Evolutionary conservation across 2,888 invertebrate species (phyloP).

Genomic region (Ophonus ardosiacus): DNA sequence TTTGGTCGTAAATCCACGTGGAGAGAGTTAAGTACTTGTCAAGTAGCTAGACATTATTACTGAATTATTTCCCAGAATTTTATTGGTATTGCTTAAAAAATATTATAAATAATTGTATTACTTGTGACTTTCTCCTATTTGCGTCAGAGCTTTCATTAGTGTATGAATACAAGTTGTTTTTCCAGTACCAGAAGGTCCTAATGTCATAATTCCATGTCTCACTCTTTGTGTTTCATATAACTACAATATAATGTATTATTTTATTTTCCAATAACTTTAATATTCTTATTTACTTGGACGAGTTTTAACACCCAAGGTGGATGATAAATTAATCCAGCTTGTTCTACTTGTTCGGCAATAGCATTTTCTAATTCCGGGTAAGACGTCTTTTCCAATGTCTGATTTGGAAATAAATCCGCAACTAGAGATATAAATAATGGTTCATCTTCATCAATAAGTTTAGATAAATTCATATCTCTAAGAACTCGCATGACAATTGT

Average conservation of each 20-base stretch:
- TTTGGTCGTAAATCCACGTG: too few species aligned
- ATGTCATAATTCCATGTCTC: slow-evolving; percentile 96
- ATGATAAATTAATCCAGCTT: slow-evolving; percentile 90
- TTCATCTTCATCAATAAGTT: slow-evolving; percentile 97
- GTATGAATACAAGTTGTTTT: slow-evolving; percentile 95
- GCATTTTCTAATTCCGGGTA: slow-evolving; percentile 94
- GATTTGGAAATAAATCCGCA: slow-evolving; percentile 96
- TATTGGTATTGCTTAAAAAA: neutral
- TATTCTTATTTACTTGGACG: slow-evolving; percentile 82
- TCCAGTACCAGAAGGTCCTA: slow-evolving; percentile 96
- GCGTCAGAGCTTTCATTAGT: slow-evolving; percentile 93
- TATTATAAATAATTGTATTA: slow-evolving; percentile 72
- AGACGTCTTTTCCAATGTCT: slow-evolving; percentile 92
- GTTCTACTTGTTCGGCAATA: slow-evolving; percentile 89
- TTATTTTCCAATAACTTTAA: neutral
- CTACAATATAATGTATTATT: slow-evolving; percentile 75
- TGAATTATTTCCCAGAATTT: too few species aligned
- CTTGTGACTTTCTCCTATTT: slow-evolving; percentile 90
- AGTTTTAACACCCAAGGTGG: slow-evolving; percentile 97
- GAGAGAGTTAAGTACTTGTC: too few species aligned
- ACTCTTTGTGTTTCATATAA: slow-evolving; percentile 96
- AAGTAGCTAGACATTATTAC: too few species aligned
- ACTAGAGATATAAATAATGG: slow-evolving; percentile 98
- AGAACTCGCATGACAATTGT: slow-evolving; percentile 98
- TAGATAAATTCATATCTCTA: slow-evolving; percentile 98